Base-by-base conservation (phyloP, 2,888 invertebrate species). In the Drosophila ustulata region DNA sequence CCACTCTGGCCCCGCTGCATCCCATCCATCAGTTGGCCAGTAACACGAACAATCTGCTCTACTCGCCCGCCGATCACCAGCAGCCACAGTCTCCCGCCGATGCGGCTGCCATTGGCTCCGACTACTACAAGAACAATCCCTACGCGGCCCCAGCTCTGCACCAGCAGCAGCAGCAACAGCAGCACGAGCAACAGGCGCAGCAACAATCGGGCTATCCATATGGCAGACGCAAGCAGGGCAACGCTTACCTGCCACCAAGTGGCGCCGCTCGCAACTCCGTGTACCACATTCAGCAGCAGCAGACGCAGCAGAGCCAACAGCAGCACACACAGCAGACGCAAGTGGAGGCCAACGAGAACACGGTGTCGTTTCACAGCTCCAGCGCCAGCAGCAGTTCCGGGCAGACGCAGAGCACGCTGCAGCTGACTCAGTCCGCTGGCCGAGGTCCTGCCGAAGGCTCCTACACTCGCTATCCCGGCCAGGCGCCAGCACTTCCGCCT, bases 91-190 rank as follows among this genome's bases (percentile, higher is more conserved):
- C 47, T 11, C 32, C 51, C 41, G 25, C 43, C 46, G 28, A 62
- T 30, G 66, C 53, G 9, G 41, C 83, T 28, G 46, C 81, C 4
- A 41, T 56, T 2, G 23, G 47, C 13, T 64, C 86, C 1, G 90
- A 91, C 18, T 92, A 89, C 69, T 93, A 89, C 49, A 92, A 92
- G 75, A 93, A 93, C 68, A 91, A 92, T 88, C 93, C 93, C 23
- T 93, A 93, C 72, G 88, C 90, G 18, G 84, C 90, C 6, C 93
- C 92, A n/a, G 88, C 86, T 58, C 53, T 77, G 68, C 86, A 87
- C 52, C 85, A 82, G 26, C 82, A 76, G 26, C 83, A 80, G 57
- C 75, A 79, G n/a, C 70, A 82, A 1, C 71, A 41, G 18, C 13
- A 41, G 39, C 39, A 41, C 8, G 78, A 82, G 57, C 78, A 78